phyloP scores from a whole-genome alignment of 2,113 vertebrate genomes.

The Vimba vimba region DNA sequence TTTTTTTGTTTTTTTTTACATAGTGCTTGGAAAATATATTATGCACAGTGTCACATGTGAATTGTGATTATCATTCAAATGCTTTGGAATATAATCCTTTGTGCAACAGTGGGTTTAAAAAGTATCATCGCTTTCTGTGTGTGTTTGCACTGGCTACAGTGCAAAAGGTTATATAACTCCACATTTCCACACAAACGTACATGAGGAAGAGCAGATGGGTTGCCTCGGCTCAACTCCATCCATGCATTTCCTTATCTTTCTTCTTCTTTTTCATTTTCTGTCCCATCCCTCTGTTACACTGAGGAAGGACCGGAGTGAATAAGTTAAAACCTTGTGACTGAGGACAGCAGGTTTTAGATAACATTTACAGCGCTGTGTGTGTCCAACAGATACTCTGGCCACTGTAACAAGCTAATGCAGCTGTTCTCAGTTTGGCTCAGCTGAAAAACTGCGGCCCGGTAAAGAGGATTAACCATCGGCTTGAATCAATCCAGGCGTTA shows the following conservation, averaged over 20 bases:
- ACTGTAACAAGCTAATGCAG: constrained; percentile 66
- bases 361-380: constrained; percentile 19
- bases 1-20: neutral
- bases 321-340: constrained; percentile 19
- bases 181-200: constrained; percentile 50
- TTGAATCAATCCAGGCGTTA: constrained; percentile 15
- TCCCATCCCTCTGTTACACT: neutral
- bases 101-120: neutral
- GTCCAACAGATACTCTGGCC: constrained; percentile 7
- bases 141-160: constrained; percentile 30
- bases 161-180: constrained; percentile 65
- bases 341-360: constrained; percentile 26
- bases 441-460: constrained; percentile 49
- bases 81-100: constrained; percentile 5
- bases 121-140: neutral
- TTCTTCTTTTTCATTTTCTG: constrained; percentile 20
- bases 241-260: neutral
- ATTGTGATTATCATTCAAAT: constrained; percentile 3
- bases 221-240: constrained; percentile 7
- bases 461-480: constrained; percentile 61
- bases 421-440: constrained; percentile 63
- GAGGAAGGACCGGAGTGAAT: neutral
- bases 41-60: neutral
- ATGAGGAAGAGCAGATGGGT: constrained; percentile 44
- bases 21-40: constrained; percentile 51